Percentiles rank a stretch among this genome's conserved stretches.
These are phyloP conservation scores for Siniperca scherzeri DNA, from an alignment of 2,797 vertebrate species.

Conservation along the genomic window DNA sequence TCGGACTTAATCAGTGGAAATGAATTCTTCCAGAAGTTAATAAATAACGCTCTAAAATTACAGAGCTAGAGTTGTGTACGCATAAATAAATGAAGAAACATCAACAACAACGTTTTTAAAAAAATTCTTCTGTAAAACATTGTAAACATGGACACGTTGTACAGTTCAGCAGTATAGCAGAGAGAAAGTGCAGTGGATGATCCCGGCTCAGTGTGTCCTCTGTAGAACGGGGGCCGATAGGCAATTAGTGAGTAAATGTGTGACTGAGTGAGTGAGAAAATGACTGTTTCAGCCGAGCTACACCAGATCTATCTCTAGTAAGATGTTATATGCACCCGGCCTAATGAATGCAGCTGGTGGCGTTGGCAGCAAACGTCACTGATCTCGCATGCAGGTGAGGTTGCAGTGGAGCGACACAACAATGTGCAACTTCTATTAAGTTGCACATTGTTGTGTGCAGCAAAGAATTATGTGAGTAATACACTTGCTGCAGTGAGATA, in stretches of 20 bases:
- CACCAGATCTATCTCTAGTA: slow-evolving; percentile 16
- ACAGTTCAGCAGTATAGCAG: neutral
- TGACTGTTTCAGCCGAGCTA: slow-evolving; percentile 12
- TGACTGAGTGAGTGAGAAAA: slow-evolving; percentile 45
- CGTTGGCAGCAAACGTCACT: slow-evolving; percentile 24
- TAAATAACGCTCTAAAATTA: neutral
- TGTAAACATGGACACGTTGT: slow-evolving; percentile 7
- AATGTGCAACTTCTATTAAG: neutral
- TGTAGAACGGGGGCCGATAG: slow-evolving; percentile 11
- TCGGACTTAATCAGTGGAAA: neutral
- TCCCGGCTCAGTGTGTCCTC: slow-evolving; percentile 31
- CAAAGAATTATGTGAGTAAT: neutral
- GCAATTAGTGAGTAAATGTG: slow-evolving; percentile 33
- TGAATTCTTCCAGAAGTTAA: too few relatives aligned
- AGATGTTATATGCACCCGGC: slow-evolving; percentile 5
- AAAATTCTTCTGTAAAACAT: neutral
- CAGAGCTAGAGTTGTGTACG: neutral
- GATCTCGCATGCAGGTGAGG: neutral
- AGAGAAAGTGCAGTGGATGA: slow-evolving; percentile 10
- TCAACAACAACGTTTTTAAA: neutral
- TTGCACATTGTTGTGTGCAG: neutral
- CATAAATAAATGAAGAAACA: neutral
- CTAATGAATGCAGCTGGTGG: slow-evolving; percentile 33
- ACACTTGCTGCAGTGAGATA: neutral
- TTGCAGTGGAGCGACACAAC: neutral